A percentile compares a stretch with the other conserved stretches of the same genome.
These are phyloP conservation scores for Heteromurus nitidus DNA, from an alignment of 2,888 invertebrate genomes.

Conservation along the genomic window DNA sequence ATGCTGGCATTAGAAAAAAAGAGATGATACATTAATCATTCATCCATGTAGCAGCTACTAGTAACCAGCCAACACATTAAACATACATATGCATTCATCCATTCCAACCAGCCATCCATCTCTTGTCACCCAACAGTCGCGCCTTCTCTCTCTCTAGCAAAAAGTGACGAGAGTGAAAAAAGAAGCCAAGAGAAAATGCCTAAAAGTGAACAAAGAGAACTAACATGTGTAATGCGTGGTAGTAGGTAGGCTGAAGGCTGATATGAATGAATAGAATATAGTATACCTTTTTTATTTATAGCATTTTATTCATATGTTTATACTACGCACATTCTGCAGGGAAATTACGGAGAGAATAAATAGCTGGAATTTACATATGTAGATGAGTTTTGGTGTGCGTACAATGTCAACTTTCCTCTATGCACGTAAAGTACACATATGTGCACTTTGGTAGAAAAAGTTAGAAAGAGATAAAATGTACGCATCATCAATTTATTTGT, in stretches of 20 bases:
- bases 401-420: neutral
- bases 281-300: neutral
- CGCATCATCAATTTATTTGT: conserved; percentile 8
- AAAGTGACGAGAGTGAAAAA: conserved; percentile 35
- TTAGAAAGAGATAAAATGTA: neutral
- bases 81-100: conserved; percentile 58
- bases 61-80: conserved; percentile 52
- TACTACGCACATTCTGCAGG: neutral
- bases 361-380: neutral
- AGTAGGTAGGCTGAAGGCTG: neutral
- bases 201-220: conserved; percentile 30
- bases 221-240: neutral
- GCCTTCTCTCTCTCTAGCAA: conserved; percentile 41
- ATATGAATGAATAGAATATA: neutral
- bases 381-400: neutral
- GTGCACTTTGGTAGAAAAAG: neutral
- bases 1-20: conserved; percentile 24
- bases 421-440: conserved; percentile 7
- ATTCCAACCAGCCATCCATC: conserved; percentile 65
- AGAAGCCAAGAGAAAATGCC: conserved; percentile 33
- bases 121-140: conserved; percentile 59
- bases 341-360: neutral
- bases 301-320: neutral
- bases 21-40: conserved; percentile 69
- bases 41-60: conserved; percentile 56